A percentile compares a stretch with the other conserved stretches of the same genome.
These are phyloP conservation scores for Pseudomyrmex concolor DNA, from an alignment of 1,140 invertebrate genomes.

Conservation along the genomic window DNA sequence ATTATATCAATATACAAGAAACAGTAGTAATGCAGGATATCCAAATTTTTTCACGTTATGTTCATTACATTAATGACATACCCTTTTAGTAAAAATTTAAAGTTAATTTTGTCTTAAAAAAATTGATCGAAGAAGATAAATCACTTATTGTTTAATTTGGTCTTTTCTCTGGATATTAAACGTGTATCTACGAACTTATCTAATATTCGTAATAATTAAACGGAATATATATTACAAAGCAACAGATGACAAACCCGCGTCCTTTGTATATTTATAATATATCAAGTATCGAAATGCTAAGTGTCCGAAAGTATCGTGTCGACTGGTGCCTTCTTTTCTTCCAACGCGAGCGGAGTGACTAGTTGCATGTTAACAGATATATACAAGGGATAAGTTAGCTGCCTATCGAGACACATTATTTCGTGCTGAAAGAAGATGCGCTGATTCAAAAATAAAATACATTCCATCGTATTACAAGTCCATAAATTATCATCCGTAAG, in stretches of 20 bases:
- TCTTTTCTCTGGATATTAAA: slow-evolving; percentile 44
- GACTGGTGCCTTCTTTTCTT: slow-evolving; percentile 70
- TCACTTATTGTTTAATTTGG: not conserved
- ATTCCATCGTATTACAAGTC: slow-evolving; percentile 34
- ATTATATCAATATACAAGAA: slow-evolving; percentile 10
- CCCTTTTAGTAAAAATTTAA: too few relatives aligned
- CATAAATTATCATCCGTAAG: slow-evolving; percentile 87
- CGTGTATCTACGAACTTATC: slow-evolving; percentile 42
- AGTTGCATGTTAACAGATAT: slow-evolving; percentile 90
- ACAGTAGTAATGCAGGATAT: slow-evolving; percentile 2
- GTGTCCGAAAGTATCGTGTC: slow-evolving; percentile 71
- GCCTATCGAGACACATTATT: slow-evolving; percentile 87
- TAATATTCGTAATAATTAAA: slow-evolving; percentile 29
- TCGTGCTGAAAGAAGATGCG: slow-evolving; percentile 82
- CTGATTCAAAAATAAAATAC: slow-evolving; percentile 49
- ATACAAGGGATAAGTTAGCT: slow-evolving; percentile 88
- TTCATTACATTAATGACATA: not conserved
- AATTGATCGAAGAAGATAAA: too few relatives aligned
- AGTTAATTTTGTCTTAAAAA: too few relatives aligned
- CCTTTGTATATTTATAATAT: slow-evolving; percentile 16
- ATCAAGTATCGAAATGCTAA: slow-evolving; percentile 65
- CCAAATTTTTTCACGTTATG: not conserved
- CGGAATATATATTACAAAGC: slow-evolving; percentile 42
- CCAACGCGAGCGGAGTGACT: slow-evolving; percentile 84
- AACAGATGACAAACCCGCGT: slow-evolving; percentile 34